These are phyloP conservation scores for Pleuronectes platessa DNA, from an alignment of 2,113 vertebrate genomes.

Conservation along the genomic window DNA sequence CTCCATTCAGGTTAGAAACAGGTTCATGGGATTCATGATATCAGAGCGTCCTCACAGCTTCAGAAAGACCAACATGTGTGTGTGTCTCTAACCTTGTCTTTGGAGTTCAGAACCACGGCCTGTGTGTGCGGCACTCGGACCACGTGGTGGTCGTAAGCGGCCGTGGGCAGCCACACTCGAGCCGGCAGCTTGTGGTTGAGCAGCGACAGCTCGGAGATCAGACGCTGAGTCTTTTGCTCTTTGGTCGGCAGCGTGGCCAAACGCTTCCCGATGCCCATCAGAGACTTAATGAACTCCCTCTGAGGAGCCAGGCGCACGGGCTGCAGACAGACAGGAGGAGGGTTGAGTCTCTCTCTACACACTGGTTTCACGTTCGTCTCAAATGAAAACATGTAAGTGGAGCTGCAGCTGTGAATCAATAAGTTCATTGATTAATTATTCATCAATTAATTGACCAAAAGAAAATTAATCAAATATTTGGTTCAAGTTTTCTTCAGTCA, in stretches of 20 bases:
- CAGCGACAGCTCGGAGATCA: slow-evolving; percentile 94
- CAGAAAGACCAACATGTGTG: too few relatives aligned
- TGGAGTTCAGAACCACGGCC: slow-evolving; percentile 95
- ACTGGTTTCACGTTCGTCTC: neutral
- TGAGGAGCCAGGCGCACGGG: slow-evolving; percentile 92
- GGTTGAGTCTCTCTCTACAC: neutral
- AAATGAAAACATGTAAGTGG: neutral
- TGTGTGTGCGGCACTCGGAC: slow-evolving; percentile 94
- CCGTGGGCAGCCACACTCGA: slow-evolving; percentile 92
- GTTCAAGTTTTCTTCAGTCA: too few relatives aligned
- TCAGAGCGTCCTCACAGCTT: too few relatives aligned
- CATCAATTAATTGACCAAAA: neutral
- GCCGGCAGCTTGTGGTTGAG: slow-evolving; percentile 97
- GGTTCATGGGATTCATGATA: too few relatives aligned
- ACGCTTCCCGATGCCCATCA: slow-evolving; percentile 94
- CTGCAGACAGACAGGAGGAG: slow-evolving; percentile 64
- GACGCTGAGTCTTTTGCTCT: slow-evolving; percentile 94
- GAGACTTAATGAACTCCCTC: slow-evolving; percentile 94
- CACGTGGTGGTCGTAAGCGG: slow-evolving; percentile 92
- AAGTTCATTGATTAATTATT: neutral
- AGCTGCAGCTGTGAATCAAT: neutral
- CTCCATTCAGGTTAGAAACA: too few relatives aligned
- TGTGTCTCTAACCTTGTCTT: slow-evolving; percentile 88
- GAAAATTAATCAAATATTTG: neutral
- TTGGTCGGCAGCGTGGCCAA: slow-evolving; percentile 95